phyloP scores from a whole-genome alignment of 2,797 vertebrate genomes.

The Sphenopsis melanotis region DNA sequence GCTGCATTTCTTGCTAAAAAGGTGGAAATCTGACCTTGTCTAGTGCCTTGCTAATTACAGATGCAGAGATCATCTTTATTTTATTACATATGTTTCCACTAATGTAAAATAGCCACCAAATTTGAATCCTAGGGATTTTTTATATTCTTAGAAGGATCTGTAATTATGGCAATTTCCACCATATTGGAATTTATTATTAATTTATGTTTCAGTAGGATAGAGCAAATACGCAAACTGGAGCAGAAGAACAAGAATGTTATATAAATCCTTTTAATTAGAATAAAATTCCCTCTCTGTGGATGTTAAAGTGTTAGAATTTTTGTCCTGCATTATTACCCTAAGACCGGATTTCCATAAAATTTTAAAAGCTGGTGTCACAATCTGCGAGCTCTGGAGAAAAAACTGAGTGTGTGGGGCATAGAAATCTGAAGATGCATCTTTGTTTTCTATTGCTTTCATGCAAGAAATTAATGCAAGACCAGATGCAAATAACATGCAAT shows the following conservation, averaged over 20 bases:
- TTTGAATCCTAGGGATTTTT: not conserved
- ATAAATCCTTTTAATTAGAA: slow-evolving; percentile 56
- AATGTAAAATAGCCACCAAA: not conserved
- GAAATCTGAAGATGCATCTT: not conserved
- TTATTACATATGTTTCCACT: not conserved
- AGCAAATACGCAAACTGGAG: slow-evolving; percentile 13
- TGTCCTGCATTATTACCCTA: slow-evolving; percentile 23
- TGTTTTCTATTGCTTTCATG: not conserved
- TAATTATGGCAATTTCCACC: slow-evolving; percentile 17
- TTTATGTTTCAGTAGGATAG: not conserved
- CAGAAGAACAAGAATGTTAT: not conserved
- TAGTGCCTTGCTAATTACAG: not conserved
- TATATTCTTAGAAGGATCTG: not conserved
- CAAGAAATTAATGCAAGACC: not conserved
- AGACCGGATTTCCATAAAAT: slow-evolving; percentile 23
- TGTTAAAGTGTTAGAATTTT: slow-evolving; percentile 24
- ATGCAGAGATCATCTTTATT: slow-evolving; percentile 38
- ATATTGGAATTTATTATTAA: slow-evolving; percentile 32
- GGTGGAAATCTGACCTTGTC: not conserved
- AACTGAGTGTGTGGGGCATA: not conserved
- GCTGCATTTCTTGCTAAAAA: not conserved
- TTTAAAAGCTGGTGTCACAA: not conserved
- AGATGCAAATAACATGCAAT: not conserved
- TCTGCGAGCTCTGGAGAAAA: not conserved
- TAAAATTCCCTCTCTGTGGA: slow-evolving; percentile 11